phyloP scores from a whole-genome alignment of 92 coral and sea anemone genomes.

The Paramuricea clavata region DNA sequence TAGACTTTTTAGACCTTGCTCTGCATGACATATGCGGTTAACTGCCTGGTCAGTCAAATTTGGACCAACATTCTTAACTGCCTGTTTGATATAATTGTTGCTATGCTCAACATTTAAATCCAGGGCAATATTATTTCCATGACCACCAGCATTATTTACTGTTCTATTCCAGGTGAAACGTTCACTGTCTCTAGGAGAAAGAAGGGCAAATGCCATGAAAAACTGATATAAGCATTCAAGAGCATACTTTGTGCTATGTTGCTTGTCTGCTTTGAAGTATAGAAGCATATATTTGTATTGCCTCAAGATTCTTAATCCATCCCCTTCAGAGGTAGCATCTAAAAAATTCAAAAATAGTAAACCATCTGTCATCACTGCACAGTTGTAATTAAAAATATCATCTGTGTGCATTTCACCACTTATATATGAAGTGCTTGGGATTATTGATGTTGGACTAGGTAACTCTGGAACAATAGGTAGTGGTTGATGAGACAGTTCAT shows the following conservation, averaged over 20 bases:
- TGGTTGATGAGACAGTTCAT: conserved; percentile 72
- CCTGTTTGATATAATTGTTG: conserved; percentile 5
- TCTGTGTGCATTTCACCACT: conserved; percentile 9
- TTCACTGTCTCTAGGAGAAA: conserved; percentile 62
- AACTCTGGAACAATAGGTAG: conserved; percentile 50
- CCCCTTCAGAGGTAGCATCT: conserved; percentile 58
- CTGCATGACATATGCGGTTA: background rate
- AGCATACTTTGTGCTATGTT: too few species aligned
- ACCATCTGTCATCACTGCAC: conserved; percentile 26
- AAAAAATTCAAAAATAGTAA: conserved; percentile 30
- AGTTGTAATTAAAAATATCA: conserved; percentile 30
- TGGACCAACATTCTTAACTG: conserved; percentile 5
- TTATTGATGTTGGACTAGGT: conserved; percentile 1
- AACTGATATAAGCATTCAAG: conserved; percentile 69
- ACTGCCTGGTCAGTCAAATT: background rate
- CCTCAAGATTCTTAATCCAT: conserved; percentile 62
- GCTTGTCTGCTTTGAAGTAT: too few species aligned
- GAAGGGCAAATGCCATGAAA: conserved; percentile 56
- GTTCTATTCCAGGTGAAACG: conserved; percentile 63
- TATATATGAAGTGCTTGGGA: background rate
- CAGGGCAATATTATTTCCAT: background rate
- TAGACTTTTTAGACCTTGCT: conserved; percentile 2
- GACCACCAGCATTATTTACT: conserved; percentile 29
- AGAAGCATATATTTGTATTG: too few species aligned
- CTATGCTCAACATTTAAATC: conserved; percentile 4